Base-by-base conservation (phyloP, 2,888 invertebrate species). In the Nasonia oneida region DNA sequence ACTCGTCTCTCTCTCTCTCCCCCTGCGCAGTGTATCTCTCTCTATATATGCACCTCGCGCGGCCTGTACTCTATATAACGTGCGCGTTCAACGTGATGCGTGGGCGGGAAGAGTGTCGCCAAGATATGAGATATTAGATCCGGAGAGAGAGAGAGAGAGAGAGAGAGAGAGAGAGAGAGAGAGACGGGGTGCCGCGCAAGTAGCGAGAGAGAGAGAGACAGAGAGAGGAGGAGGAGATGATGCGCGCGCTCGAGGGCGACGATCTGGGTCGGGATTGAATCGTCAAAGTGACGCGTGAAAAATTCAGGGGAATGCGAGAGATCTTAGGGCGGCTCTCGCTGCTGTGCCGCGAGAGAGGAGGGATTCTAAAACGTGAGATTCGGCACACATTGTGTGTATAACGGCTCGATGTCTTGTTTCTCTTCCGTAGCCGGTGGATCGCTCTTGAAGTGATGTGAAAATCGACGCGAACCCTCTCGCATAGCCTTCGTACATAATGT, bases 211-310 rank as follows among this genome's bases (percentile, higher is more conserved):
- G 64, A 64, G 23, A 29, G 50, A 14, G 15, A 15, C 0, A 4
- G 50, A 14, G 15, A 15, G 14, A 12, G 50, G n/a, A 39, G 57
- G 64, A 73, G 29, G 50, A 23, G 53, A 39, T 39, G 71, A 67
- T 47, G 42, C 8, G 23, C 57, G 64, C 47, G 33, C 18, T n/a
- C n/a, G 10, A 42, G 64, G 73, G n/a, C 12, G 76, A 12, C 18
- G 70, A 37, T 37, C 10, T 74, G 75, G 15, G 50, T 50, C 18
- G 37, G 37, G 81, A 85, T 85, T 81, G 81, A 85, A 77, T 77
- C 70, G 81, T 85, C 81, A 77, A 81, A 76, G 71, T 61, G 76
- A 53, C 47, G 77, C 61, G 80, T 57, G 80, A 80, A 80, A 80
- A 80, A 37, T 80, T n/a, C 37, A 12, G 53, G 50, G n/a, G 70